These are phyloP conservation scores for Pycnonotus jocosus DNA, from an alignment of 2,113 vertebrate genomes.

Conservation along the genomic window DNA sequence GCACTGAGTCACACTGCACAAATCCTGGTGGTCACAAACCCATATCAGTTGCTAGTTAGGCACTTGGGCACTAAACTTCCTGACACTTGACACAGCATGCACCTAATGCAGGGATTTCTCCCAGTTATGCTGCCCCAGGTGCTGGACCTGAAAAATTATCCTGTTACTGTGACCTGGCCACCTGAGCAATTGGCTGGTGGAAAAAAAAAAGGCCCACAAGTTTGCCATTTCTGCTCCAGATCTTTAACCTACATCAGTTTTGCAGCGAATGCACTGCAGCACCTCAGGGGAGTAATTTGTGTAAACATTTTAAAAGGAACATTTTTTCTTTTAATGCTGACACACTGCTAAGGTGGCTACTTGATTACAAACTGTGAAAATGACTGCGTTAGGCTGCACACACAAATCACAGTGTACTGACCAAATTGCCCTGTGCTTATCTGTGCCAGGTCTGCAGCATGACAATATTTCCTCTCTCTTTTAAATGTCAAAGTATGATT, in stretches of 20 bases:
- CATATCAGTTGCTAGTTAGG: background rate
- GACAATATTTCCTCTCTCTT: constrained; percentile 45
- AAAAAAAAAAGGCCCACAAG: background rate
- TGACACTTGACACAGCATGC: background rate
- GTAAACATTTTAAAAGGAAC: constrained; percentile 42
- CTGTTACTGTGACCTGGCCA: background rate
- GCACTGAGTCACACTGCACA: background rate
- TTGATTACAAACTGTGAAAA: constrained; percentile 49
- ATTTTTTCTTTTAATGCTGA: constrained; percentile 45
- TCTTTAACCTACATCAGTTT: constrained; percentile 5
- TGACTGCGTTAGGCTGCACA: background rate
- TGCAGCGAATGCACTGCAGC: background rate
- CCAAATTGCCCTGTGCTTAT: constrained; percentile 43
- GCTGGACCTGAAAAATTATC: background rate
- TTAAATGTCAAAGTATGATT: constrained; percentile 54
- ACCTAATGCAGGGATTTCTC: background rate
- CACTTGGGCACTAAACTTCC: background rate
- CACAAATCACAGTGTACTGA: constrained; percentile 49
- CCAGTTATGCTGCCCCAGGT: background rate
- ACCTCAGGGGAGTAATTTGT: constrained; percentile 21
- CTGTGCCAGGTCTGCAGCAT: constrained; percentile 29
- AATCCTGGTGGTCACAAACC: background rate
- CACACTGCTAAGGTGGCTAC: constrained; percentile 39
- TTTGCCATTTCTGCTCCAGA: constrained; percentile 12
- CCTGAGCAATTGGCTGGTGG: background rate